These are phyloP conservation scores for Halictus quadricinctus DNA, from an alignment of 2,888 invertebrate species.

Conservation along the genomic window DNA sequence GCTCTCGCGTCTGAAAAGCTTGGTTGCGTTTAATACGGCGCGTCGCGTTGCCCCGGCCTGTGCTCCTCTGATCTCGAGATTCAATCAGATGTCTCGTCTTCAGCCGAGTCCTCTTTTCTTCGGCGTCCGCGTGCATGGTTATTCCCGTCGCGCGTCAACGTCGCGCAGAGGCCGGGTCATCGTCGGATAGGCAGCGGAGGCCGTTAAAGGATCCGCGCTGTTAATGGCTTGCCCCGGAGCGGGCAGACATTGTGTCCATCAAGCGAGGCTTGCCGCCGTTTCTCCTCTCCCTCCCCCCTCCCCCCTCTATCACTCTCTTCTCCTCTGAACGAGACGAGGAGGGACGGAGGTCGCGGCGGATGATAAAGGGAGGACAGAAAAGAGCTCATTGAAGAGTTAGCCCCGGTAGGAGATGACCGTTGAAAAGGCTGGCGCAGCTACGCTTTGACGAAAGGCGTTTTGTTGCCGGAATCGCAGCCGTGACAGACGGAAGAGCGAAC, in stretches of 20 bases:
- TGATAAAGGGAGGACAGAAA: slow-evolving; percentile 44
- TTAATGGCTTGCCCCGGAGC: slow-evolving; percentile 60
- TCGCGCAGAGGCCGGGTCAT: slow-evolving; percentile 26
- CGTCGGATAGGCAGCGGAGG: slow-evolving; percentile 44
- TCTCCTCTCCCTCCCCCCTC: not conserved
- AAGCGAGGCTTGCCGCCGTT: slow-evolving; percentile 32
- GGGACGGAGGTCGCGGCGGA: slow-evolving; percentile 35
- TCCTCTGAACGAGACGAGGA: slow-evolving; percentile 10
- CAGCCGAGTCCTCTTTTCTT: slow-evolving; percentile 2
- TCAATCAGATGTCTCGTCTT: slow-evolving; percentile 18
- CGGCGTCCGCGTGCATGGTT: not conserved
- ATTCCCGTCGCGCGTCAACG: slow-evolving; percentile 15
- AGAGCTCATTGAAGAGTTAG: slow-evolving; percentile 39
- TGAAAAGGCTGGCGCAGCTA: slow-evolving; percentile 61
- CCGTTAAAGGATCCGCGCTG: slow-evolving; percentile 55
- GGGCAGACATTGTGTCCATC: slow-evolving; percentile 62
- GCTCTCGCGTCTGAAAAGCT: not conserved
- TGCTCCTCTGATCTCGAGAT: slow-evolving; percentile 10
- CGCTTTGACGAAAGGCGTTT: slow-evolving; percentile 69
- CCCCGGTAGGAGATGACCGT: slow-evolving; percentile 38
- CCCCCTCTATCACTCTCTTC: not conserved
- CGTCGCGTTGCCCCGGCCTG: not conserved
- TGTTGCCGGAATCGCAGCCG: slow-evolving; percentile 64
- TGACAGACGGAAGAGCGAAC: slow-evolving; percentile 67
- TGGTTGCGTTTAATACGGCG: slow-evolving; percentile 8